Base-by-base conservation (phyloP, 1,140 invertebrate genomes). In the Hirudo medicinalis region DNA sequence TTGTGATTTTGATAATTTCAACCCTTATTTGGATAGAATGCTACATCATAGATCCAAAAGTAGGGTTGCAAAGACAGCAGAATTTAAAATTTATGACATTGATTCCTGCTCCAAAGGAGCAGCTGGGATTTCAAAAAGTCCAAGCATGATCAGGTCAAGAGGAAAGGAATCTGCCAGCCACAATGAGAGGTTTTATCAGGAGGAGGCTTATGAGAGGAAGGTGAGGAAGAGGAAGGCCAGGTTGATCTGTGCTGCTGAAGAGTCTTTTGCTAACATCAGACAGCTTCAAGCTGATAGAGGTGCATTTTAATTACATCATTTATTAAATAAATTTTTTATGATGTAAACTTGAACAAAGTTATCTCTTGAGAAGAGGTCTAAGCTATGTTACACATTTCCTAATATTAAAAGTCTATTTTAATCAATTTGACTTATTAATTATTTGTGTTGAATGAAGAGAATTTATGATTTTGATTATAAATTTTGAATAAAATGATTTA, bases 21-120 rank as follows among this genome's bases (percentile, higher is more conserved):
- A 98, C 83, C 94, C 93, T 0, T 95, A 96, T 79, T 84, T 97
- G 75, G 80, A 80, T 77, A 8, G 79, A 78, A 36, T 79, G 0
- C 76, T 77, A 54, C 53, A 53, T 29, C 20, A 32, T 74, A 78
- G 78, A 63, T 76, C 77, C 1, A 76, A 76, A 32, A 57, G 22
- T n/a, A 74, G 76, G 20, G 54, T 77, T 22, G 72, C 76, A 20
- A 80, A 80, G 71, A 74, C 79, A 70, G 76, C 77, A 40, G 91
- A 90, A 79, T 93, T 96, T 76, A 97, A 97, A 79, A 94, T 95
- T 80, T 98, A 98, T 81, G 92, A 97, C 80, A 91, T 97, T 0
- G 94, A 97, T 78, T 91, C 82, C 53, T 77, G 79, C 15, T 49
- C 43, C 43, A 49, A 49, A 49, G 75, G 84, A 76, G 83, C 85